Conservation (phyloP, 1,140 invertebrate genomes). For the Geopemphigus sp. region DNA sequence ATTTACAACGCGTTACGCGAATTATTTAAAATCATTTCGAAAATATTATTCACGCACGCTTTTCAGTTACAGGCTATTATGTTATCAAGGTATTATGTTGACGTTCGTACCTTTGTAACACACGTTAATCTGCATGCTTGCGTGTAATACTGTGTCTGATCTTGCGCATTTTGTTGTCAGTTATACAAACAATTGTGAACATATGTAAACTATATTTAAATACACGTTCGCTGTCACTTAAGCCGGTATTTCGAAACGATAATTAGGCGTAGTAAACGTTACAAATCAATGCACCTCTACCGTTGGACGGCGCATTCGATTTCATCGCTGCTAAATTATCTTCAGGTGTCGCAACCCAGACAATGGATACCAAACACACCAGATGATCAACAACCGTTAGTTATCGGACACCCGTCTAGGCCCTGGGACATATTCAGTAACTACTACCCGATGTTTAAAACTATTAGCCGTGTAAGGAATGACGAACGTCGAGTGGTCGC, state of each 20-base stretch:
- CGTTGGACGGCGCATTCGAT: not conserved
- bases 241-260: not conserved
- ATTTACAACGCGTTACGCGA: too few relatives aligned
- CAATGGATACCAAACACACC: not conserved
- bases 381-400: not conserved
- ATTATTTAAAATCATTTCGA: too few relatives aligned
- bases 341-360: not conserved
- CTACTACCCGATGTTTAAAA: constrained; percentile 13
- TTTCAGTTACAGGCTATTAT: not conserved
- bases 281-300: not conserved
- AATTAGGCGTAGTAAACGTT: not conserved
- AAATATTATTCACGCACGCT: too few relatives aligned
- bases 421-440: constrained; percentile 35
- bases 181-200: too few relatives aligned
- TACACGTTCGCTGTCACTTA: not conserved
- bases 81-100: not conserved
- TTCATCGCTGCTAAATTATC: not conserved
- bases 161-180: too few relatives aligned
- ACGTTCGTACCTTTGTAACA: not conserved
- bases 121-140: not conserved
- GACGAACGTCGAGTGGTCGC: not conserved
- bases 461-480: constrained; percentile 32
- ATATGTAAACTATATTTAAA: too few relatives aligned
- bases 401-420: not conserved
- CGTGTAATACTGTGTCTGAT: not conserved